Evolutionary conservation across 2,888 invertebrate genomes (phyloP).

Genomic region (Autographa pulchrina): DNA sequence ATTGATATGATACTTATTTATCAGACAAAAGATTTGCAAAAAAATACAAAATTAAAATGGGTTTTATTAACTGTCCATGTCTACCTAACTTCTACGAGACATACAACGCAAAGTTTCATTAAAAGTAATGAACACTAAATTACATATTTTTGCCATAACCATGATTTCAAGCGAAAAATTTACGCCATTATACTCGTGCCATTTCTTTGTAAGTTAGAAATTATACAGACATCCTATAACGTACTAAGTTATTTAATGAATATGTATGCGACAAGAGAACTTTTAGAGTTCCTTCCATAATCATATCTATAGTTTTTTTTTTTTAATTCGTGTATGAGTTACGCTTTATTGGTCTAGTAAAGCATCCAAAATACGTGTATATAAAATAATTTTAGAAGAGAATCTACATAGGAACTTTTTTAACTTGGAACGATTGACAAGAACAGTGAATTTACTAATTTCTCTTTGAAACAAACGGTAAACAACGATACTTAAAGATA

Average conservation of each 20-base stretch:
- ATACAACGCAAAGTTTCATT: not conserved
- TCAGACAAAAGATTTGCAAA: too few relatives aligned
- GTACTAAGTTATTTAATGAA: slow-evolving; percentile 60
- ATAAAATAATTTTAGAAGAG: too few relatives aligned
- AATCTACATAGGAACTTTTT: too few relatives aligned
- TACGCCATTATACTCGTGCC: slow-evolving; percentile 62
- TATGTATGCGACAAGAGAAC: slow-evolving; percentile 58
- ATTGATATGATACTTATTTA: too few relatives aligned
- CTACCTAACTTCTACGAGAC: not conserved
- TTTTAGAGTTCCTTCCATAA: slow-evolving; percentile 24
- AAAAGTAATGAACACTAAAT: slow-evolving; percentile 12
- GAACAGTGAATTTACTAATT: too few relatives aligned
- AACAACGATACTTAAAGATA: too few relatives aligned
- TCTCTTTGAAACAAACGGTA: too few relatives aligned
- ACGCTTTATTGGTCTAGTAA: too few relatives aligned
- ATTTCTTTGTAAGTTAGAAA: slow-evolving; percentile 68
- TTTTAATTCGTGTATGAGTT: not conserved
- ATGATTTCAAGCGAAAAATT: slow-evolving; percentile 59
- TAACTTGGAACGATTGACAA: too few relatives aligned
- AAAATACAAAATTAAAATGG: not conserved
- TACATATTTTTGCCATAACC: slow-evolving; percentile 50
- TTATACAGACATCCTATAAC: slow-evolving; percentile 65
- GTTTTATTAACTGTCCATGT: not conserved
- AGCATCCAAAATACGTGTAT: too few relatives aligned
- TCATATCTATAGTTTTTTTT: not conserved